A percentile compares a stretch with the other conserved stretches of the same genome.
Conservation (phyloP, 2,888 invertebrate species). For the Empis stercorea region DNA sequence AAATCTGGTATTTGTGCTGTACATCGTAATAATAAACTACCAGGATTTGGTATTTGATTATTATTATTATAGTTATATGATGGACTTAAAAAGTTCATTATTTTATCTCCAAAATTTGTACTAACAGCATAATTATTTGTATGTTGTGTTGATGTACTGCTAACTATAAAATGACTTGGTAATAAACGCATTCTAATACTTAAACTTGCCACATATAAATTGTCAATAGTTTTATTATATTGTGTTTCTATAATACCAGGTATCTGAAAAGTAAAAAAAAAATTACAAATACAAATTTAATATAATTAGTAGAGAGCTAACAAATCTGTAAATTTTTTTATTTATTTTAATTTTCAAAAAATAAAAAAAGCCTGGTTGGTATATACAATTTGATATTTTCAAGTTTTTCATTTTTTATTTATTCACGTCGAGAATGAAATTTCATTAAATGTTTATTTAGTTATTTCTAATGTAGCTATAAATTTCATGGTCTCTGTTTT, state of each 20-base stretch:
- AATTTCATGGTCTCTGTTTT: no score
- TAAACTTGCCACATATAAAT: background rate
- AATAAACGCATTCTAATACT: background rate
- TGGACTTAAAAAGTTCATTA: slow-evolving; percentile 18
- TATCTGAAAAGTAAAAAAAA: background rate
- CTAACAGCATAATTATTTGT: background rate
- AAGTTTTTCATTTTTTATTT: no score
- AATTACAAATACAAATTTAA: background rate
- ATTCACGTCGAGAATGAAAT: no score
- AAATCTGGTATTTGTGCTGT: slow-evolving; percentile 55
- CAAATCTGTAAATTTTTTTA: no score
- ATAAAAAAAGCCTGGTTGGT: no score
- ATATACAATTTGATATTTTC: background rate
- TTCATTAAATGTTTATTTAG: no score
- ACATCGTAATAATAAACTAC: slow-evolving; percentile 56
- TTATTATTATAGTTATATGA: slow-evolving; percentile 6
- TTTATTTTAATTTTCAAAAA: background rate
- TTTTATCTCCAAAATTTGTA: slow-evolving; percentile 11
- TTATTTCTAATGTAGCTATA: no score
- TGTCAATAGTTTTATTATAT: background rate
- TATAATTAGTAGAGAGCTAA: no score
- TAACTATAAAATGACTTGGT: background rate
- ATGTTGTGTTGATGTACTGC: no score
- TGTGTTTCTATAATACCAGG: background rate
- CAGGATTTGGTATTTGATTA: slow-evolving; percentile 34